phyloP scores from a whole-genome alignment of 2,888 invertebrate species.

The Epirrhoe alternata region DNA sequence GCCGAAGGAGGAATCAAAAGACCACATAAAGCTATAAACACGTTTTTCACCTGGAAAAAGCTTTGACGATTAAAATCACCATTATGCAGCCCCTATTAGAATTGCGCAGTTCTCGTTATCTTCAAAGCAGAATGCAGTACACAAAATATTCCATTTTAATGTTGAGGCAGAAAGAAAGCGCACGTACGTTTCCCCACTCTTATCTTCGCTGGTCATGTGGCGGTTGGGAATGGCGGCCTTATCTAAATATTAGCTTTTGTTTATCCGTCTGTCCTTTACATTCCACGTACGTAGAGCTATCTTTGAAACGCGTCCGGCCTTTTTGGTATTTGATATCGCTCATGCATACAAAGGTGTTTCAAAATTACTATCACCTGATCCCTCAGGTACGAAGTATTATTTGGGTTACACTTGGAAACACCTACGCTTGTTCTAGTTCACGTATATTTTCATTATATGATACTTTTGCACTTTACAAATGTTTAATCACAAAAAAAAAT shows the following conservation, averaged over 20 bases:
- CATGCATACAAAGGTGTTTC: constrained; percentile 62
- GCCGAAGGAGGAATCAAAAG: neutral
- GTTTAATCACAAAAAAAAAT: no score
- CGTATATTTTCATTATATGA: constrained; percentile 2
- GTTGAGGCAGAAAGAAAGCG: constrained; percentile 63
- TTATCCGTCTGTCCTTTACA: constrained; percentile 67
- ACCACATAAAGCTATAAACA: neutral
- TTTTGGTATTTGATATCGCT: constrained; percentile 56
- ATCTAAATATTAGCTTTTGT: constrained; percentile 76
- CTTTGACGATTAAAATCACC: constrained; percentile 13
- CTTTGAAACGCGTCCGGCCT: constrained; percentile 61
- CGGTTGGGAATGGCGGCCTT: constrained; percentile 64
- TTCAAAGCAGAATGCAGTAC: constrained; percentile 32
- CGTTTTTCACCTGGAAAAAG: neutral
- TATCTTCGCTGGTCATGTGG: constrained; percentile 65
- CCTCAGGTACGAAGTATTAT: constrained; percentile 25
- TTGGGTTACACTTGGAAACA: constrained; percentile 24
- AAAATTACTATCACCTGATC: constrained; percentile 48
- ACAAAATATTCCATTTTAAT: constrained; percentile 51
- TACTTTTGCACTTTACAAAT: no score
- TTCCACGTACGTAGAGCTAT: constrained; percentile 63
- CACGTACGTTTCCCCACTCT: constrained; percentile 67
- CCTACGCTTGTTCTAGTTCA: constrained; percentile 16
- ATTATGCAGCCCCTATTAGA: constrained; percentile 13
- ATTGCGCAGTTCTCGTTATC: constrained; percentile 26